Conservation (phyloP, 2,113 vertebrate species). For the Eidolon helvum region DNA sequence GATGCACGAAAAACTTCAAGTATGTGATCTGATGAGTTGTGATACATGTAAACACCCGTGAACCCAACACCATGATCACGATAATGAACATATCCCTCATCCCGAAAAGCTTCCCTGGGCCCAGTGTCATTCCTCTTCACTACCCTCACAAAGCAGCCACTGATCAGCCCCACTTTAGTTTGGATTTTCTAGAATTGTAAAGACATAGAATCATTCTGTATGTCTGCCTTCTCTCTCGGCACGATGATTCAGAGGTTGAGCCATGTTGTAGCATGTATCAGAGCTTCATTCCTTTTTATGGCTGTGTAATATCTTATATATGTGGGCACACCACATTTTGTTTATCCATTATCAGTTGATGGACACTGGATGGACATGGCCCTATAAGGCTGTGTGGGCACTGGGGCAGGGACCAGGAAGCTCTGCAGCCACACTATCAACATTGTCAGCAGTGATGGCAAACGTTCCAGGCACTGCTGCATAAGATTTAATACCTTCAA, state of each 20-base stretch:
- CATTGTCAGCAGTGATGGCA: fast-evolving
- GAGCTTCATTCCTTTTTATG: background rate
- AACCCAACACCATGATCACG: background rate
- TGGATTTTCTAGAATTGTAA: background rate
- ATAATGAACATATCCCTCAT: fast-evolving
- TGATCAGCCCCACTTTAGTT: background rate
- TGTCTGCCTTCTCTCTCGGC: background rate
- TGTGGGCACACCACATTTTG: background rate
- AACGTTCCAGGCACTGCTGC: background rate
- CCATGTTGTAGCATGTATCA: background rate
- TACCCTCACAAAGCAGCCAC: background rate
- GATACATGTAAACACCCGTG: background rate
- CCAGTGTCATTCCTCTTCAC: background rate
- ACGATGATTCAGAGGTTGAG: background rate
- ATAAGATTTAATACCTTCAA: background rate
- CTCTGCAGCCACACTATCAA: background rate
- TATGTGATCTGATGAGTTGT: background rate
- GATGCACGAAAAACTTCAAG: background rate
- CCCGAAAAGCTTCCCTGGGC: background rate
- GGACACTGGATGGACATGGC: background rate
- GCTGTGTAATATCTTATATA: background rate
- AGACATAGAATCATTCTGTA: background rate
- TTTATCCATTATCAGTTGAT: too few species aligned
- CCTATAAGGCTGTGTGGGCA: background rate
- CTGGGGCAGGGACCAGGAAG: background rate